Conservation (phyloP, 2,113 vertebrate species). For the Colinus virginianus region DNA sequence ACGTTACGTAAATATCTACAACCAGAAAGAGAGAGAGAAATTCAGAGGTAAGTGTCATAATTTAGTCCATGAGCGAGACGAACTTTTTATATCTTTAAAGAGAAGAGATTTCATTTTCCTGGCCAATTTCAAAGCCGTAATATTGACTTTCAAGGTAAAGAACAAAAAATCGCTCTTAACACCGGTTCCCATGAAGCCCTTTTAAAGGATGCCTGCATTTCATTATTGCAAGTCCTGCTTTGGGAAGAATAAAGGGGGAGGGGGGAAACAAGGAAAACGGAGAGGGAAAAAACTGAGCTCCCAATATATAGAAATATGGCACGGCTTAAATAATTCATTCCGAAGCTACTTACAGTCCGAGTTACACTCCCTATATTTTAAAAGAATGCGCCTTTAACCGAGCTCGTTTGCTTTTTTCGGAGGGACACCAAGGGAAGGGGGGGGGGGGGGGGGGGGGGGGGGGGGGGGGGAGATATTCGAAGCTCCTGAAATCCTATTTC, state of each 20-base stretch:
- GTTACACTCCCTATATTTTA: not conserved
- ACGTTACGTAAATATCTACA: constrained; percentile 76
- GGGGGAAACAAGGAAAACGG: not conserved
- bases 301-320: not conserved
- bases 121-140: constrained; percentile 69
- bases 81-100: constrained; percentile 69
- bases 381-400: constrained; percentile 14
- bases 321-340: constrained; percentile 21
- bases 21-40: constrained; percentile 67
- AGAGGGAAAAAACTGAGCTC: not conserved
- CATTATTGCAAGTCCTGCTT: constrained; percentile 60
- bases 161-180: constrained; percentile 4
- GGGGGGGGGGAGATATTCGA: not conserved
- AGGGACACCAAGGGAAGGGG: not conserved
- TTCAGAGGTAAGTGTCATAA: constrained; percentile 78
- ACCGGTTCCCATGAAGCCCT: constrained; percentile 6
- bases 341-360: not conserved
- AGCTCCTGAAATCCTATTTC: constrained; percentile 38
- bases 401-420: constrained; percentile 36
- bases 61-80: constrained; percentile 71
- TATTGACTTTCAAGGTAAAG: constrained; percentile 20
- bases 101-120: constrained; percentile 68
- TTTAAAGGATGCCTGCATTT: constrained; percentile 61
- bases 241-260: constrained; percentile 7
- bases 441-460: not conserved